Conservation (phyloP, 2,113 vertebrate species). For the Agapornis roseicollis region DNA sequence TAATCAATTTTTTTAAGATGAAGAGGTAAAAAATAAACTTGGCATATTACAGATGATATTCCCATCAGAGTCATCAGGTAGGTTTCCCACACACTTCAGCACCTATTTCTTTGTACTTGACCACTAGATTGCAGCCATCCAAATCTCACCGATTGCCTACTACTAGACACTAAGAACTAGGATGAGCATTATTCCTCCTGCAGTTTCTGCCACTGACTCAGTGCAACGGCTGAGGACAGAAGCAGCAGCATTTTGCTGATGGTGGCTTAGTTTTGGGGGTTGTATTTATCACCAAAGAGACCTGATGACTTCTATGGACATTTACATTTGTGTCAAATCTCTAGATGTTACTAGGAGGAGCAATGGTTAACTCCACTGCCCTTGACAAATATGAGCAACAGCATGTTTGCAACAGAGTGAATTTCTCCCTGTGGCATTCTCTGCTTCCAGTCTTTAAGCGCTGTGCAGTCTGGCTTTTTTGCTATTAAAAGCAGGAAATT, state of each 20-base stretch:
- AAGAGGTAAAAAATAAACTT: not conserved
- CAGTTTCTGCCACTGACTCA: not conserved
- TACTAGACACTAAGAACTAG: not conserved
- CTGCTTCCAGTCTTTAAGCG: not conserved
- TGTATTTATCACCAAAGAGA: not conserved
- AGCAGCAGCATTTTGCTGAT: not conserved
- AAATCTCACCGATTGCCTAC: not conserved
- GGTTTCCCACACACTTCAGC: not conserved
- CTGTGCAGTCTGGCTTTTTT: not conserved
- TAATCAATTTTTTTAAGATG: not conserved
- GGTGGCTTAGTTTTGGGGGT: not conserved
- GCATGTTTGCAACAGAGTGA: not conserved
- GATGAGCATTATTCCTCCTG: not conserved
- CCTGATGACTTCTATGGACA: not conserved
- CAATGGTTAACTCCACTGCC: not conserved
- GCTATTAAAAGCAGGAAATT: not conserved
- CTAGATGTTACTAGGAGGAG: not conserved
- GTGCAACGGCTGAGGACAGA: not conserved
- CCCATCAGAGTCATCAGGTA: not conserved
- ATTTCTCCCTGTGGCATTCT: conserved; percentile 32
- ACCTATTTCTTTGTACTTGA: not conserved
- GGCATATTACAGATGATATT: not conserved
- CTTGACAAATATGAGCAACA: conserved; percentile 21
- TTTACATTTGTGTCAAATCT: conserved; percentile 13
- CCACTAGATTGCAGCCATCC: not conserved